Evolutionary conservation across 2,888 invertebrate species (phyloP).

Genomic region (Apantesis nais): DNA sequence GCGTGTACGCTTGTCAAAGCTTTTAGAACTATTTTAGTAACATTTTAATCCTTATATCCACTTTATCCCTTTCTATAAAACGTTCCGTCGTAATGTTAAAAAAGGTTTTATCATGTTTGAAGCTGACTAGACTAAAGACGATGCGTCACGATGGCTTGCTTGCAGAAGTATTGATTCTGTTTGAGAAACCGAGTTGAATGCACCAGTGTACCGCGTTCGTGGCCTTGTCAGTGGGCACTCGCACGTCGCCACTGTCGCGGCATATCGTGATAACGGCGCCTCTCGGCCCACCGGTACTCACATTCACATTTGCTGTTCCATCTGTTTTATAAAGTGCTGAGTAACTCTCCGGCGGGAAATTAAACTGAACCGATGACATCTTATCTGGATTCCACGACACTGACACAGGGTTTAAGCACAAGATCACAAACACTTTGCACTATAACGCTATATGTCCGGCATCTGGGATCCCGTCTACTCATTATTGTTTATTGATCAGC

Average conservation of each 20-base stretch:
- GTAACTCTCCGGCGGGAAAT: constrained; percentile 79
- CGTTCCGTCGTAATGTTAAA: not conserved
- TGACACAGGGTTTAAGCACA: constrained; percentile 50
- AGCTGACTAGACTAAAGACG: constrained; percentile 23
- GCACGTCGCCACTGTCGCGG: constrained; percentile 27
- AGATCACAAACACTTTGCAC: constrained; percentile 44
- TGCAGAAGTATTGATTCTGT: constrained; percentile 52
- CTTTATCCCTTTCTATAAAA: too few relatives aligned
- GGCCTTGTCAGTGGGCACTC: constrained; percentile 66
- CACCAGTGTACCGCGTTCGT: constrained; percentile 63
- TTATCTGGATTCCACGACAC: constrained; percentile 57
- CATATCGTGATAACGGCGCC: constrained; percentile 57
- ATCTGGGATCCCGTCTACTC: constrained; percentile 55
- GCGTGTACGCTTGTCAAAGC: not conserved
- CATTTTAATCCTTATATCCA: not conserved
- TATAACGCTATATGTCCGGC: constrained; percentile 53
- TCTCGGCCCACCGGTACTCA: constrained; percentile 66
- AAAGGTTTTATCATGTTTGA: not conserved
- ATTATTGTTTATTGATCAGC: constrained; percentile 70
- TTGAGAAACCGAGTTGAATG: constrained; percentile 74
- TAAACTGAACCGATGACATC: constrained; percentile 71
- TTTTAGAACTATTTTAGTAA: not conserved
- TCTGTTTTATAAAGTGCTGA: constrained; percentile 74
- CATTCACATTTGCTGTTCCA: constrained; percentile 65
- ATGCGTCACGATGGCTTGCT: constrained; percentile 20